phyloP scores from a whole-genome alignment of 2,888 invertebrate species.

The Amiota communis region DNA sequence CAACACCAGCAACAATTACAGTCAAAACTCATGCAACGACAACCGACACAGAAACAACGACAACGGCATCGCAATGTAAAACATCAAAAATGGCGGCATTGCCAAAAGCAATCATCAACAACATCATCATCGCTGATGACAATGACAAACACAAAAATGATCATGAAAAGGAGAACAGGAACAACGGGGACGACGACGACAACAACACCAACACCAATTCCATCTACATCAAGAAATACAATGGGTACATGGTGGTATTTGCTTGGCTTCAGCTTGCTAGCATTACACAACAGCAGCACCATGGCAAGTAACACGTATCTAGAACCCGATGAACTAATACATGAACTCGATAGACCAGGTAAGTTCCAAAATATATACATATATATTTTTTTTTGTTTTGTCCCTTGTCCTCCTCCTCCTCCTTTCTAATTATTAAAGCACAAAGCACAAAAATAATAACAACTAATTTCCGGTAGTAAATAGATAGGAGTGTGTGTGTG shows the following conservation, averaged over 20 bases:
- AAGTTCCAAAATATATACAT: slow-evolving; percentile 43
- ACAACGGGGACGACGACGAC: slow-evolving; percentile 35
- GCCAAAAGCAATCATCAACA: slow-evolving; percentile 1
- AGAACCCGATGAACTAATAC: slow-evolving; percentile 73
- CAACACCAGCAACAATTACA: slow-evolving; percentile 36
- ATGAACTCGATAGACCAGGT: slow-evolving; percentile 73
- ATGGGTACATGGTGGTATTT: slow-evolving; percentile 67
- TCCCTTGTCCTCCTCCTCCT: not conserved
- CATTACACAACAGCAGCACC: slow-evolving; percentile 33
- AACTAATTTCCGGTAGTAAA: not conserved
- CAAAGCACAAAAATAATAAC: not conserved
- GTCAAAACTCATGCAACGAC: slow-evolving; percentile 24
- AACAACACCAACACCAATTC: slow-evolving; percentile 34
- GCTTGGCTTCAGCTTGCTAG: slow-evolving; percentile 63
- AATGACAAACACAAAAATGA: slow-evolving; percentile 26
- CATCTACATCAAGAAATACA: slow-evolving; percentile 40
- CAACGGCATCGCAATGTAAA: slow-evolving; percentile 21
- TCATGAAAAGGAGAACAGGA: slow-evolving; percentile 38
- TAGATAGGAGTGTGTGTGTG: not conserved
- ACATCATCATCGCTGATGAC: slow-evolving; percentile 24
- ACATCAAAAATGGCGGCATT: slow-evolving; percentile 26
- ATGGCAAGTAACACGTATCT: slow-evolving; percentile 62
- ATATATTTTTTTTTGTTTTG: not conserved
- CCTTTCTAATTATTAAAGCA: not conserved
- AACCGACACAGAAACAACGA: slow-evolving; percentile 30